Conservation (phyloP, 2,113 vertebrate genomes). For the Apaloderma vittatum region DNA sequence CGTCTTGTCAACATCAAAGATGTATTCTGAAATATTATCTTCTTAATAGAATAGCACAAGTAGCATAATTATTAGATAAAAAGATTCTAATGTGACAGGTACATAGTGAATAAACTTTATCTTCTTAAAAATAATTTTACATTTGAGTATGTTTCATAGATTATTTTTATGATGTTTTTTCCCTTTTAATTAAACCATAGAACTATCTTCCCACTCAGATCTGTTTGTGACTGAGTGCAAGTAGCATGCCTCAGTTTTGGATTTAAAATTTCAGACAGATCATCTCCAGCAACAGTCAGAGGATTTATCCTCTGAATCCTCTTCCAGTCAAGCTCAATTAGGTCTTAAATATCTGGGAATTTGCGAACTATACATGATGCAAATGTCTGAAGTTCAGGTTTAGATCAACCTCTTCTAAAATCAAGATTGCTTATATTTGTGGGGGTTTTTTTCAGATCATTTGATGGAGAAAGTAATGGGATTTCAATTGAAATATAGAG, state of each 20-base stretch:
- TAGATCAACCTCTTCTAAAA: neutral
- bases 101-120: neutral
- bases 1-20: neutral
- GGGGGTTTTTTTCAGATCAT: rapidly evolving
- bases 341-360: neutral
- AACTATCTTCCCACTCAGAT: neutral
- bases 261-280: neutral
- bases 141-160: neutral
- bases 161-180: neutral
- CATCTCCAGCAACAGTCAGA: neutral
- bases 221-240: neutral
- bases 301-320: neutral
- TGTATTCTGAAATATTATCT: neutral
- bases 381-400: neutral
- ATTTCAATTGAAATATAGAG: neutral
- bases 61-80: neutral
- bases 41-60: neutral
- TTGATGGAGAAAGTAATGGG: neutral
- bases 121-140: neutral
- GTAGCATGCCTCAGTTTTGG: neutral
- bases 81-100: neutral
- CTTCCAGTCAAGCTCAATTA: neutral
- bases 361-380: neutral
- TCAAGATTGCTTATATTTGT: neutral
- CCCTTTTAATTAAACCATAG: neutral